These are phyloP conservation scores for Zaprionus capensis DNA, from an alignment of 1,140 invertebrate genomes.

Conservation along the genomic window DNA sequence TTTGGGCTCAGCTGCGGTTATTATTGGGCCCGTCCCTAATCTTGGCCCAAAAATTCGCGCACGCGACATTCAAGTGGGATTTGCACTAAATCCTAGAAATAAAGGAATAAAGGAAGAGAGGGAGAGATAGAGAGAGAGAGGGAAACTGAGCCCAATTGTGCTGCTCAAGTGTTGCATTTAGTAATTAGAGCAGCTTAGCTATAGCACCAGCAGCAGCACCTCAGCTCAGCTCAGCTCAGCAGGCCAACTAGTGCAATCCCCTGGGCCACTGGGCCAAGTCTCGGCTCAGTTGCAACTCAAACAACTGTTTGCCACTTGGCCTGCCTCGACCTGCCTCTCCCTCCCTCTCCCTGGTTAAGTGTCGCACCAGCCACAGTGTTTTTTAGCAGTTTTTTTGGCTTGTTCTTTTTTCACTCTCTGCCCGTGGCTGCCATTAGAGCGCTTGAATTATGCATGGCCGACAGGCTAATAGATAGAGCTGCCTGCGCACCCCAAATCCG, in stretches of 20 bases:
- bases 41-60: conserved; percentile 60
- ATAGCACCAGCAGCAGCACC: conserved; percentile 6
- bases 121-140: background rate
- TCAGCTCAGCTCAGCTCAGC: background rate
- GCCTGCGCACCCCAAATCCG: background rate
- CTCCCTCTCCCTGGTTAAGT: background rate
- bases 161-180: conserved; percentile 67
- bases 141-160: conserved; percentile 35
- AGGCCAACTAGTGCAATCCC: background rate
- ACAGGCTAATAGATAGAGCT: conserved; percentile 34
- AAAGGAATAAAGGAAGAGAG: background rate
- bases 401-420: conserved; percentile 12
- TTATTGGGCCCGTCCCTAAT: conserved; percentile 53
- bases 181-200: conserved; percentile 74
- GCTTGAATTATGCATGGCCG: conserved; percentile 57
- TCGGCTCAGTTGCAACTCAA: background rate
- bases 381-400: conserved; percentile 12
- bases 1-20: conserved; percentile 49
- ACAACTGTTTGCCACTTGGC: conserved; percentile 4
- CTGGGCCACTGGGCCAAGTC: background rate
- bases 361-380: conserved; percentile 9
- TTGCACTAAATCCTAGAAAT: conserved; percentile 19
- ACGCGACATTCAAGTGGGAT: conserved; percentile 56
- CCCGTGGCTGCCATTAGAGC: conserved; percentile 40
- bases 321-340: background rate